These are phyloP conservation scores for Diabrotica undecimpunctata DNA, from an alignment of 1,140 invertebrate species.

Conservation along the genomic window DNA sequence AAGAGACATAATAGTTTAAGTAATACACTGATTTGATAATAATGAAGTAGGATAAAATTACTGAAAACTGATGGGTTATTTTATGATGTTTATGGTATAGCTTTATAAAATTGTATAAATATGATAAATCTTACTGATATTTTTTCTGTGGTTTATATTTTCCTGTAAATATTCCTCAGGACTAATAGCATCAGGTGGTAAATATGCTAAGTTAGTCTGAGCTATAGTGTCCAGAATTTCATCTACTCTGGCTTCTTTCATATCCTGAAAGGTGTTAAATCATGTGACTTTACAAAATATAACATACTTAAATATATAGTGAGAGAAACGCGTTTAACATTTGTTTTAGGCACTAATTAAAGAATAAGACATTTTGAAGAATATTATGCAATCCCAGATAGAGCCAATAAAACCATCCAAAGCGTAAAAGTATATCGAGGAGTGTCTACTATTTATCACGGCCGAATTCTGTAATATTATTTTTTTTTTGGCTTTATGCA, in stretches of 20 bases:
- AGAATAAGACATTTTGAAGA: too few species aligned
- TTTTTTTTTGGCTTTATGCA: too few species aligned
- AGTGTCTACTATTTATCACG: too few species aligned
- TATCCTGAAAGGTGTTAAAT: conserved; percentile 57
- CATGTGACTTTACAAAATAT: neutral
- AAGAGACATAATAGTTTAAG: neutral
- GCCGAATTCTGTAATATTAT: too few species aligned
- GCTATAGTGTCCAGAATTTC: conserved; percentile 65
- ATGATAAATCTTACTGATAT: conserved; percentile 47
- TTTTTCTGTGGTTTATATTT: conserved; percentile 55
- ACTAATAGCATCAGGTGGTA: conserved; percentile 62
- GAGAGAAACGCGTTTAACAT: too few species aligned
- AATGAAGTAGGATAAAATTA: neutral
- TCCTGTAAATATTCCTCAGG: conserved; percentile 63
- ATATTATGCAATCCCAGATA: too few species aligned
- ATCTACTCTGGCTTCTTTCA: conserved; percentile 73
- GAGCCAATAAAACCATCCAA: too few species aligned
- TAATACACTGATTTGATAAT: too few species aligned
- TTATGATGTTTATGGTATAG: neutral
- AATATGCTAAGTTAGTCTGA: conserved; percentile 60
- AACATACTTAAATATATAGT: conserved; percentile 11
- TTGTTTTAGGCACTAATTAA: too few species aligned
- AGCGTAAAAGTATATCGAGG: too few species aligned
- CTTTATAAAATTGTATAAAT: too few species aligned
- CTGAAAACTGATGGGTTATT: neutral